phyloP scores from a whole-genome alignment of 2,888 invertebrate genomes.

The Drosophila subsilvestris region DNA sequence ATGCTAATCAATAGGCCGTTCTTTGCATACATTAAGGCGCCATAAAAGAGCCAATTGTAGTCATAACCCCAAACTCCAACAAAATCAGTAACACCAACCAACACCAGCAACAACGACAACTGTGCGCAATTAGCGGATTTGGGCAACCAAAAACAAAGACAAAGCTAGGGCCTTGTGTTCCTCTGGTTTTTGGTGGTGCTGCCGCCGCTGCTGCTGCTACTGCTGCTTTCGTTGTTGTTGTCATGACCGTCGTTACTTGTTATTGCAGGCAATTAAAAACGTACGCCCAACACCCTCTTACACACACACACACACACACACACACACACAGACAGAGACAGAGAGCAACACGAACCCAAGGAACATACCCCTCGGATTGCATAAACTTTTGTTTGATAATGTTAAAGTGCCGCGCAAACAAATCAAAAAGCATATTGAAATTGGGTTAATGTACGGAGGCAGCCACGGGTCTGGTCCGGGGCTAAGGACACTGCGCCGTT shows the following conservation, averaged over 20 bases:
- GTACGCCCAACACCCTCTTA: constrained; percentile 52
- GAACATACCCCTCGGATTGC: constrained; percentile 41
- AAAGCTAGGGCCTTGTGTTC: constrained; percentile 24
- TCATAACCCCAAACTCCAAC: constrained; percentile 27
- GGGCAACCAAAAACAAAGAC: constrained; percentile 54
- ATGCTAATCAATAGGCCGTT: constrained; percentile 67
- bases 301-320: constrained; percentile 34
- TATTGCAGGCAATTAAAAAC: constrained; percentile 73
- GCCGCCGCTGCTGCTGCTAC: constrained; percentile 34
- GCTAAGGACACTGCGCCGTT: constrained; percentile 64
- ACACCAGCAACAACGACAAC: constrained; percentile 46
- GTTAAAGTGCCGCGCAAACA: constrained; percentile 83
- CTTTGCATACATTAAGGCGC: constrained; percentile 28
- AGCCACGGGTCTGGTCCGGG: constrained; percentile 40
- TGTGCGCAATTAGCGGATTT: constrained; percentile 77
- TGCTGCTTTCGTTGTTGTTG: constrained; percentile 48
- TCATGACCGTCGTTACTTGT: constrained; percentile 67
- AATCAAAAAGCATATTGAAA: constrained; percentile 82
- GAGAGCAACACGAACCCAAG: background rate
- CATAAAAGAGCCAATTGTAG: constrained; percentile 38
- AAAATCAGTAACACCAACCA: background rate
- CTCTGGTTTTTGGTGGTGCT: constrained; percentile 11
- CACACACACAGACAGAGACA: constrained; percentile 19
- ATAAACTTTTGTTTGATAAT: constrained; percentile 81
- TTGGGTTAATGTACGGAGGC: constrained; percentile 76